Conservation (phyloP, 2,888 invertebrate genomes). For the Neria commutata region DNA sequence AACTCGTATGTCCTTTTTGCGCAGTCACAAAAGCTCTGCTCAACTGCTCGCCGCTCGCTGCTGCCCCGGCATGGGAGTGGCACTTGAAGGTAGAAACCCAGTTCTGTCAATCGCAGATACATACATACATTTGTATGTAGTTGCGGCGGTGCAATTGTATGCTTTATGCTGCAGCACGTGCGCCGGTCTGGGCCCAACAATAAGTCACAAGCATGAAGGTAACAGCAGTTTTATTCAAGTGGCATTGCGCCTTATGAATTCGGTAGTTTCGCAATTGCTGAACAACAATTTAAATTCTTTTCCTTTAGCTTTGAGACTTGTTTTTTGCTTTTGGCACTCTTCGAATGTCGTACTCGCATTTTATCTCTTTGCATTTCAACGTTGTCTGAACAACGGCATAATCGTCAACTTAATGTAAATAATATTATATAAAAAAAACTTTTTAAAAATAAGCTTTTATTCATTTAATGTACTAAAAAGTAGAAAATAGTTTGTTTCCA, state of each 20-base stretch:
- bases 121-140: background rate
- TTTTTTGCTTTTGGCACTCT: background rate
- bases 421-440: too few relatives aligned
- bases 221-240: conserved; percentile 53
- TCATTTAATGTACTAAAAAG: too few relatives aligned
- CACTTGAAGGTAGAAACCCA: background rate
- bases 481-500: too few relatives aligned
- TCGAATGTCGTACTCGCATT: too few relatives aligned
- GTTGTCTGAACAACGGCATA: too few relatives aligned
- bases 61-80: background rate
- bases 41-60: too few relatives aligned
- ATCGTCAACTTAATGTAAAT: too few relatives aligned
- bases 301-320: background rate
- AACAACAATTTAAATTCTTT: too few relatives aligned
- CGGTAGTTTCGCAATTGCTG: conserved; percentile 43
- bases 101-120: background rate
- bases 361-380: too few relatives aligned
- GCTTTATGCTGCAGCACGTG: background rate
- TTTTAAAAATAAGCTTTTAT: too few relatives aligned
- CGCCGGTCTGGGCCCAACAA: conserved; percentile 6
- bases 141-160: background rate
- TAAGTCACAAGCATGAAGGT: conserved; percentile 25
- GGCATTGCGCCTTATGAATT: conserved; percentile 44
- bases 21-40: too few relatives aligned
- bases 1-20: too few relatives aligned